Base-by-base conservation (phyloP, 2,888 invertebrate genomes). In the Apotomis capreana region DNA sequence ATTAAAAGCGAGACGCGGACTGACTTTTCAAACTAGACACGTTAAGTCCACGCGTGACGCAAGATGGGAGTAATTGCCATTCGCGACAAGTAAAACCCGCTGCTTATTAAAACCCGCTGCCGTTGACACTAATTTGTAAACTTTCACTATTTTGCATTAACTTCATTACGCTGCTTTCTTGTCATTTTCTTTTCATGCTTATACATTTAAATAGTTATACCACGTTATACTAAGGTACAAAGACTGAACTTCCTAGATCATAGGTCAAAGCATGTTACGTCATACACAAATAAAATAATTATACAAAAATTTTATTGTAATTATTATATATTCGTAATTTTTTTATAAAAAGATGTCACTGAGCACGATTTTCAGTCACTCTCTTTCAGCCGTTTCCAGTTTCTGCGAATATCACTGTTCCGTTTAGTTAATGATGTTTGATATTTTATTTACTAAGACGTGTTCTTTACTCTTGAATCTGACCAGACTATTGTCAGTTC, bases 1-100 rank as follows among this genome's bases (percentile, higher is more conserved):
- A 93, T 92, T 93, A 92, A 92, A 92, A 91, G 87, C 79, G 85
- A 87, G 89, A 91, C 91, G 91, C 90, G 90, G 86, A 83, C 87
- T 89, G 92, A 91, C 90, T 92, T 91, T 91, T 90, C 91, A 92
- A 92, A 92, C 88, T 89, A 90, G 91, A 92, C 89, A 87, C 91
- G 91, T 91, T 91, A 92, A 91, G 91, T 89, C 90, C 91, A 92
- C 90, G 91, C 91, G 92, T 91, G 91, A 89, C 87, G 84, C 83
- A 82, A 85, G 83, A 84, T 83, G 71, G 80, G 81, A 83, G 86
- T 90, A 87, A 90, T 91, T 91, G 89, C 87, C 83, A 91, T 91
- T 90, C 90, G 88, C 83, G 79, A 84, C 87, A 86, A 87, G 87
- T 83, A 83, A 83, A 68, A 83, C 85, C 77, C 80, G 81, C 84